Percentiles rank a stretch among this genome's conserved stretches.
Evolutionary conservation across 2,888 invertebrate genomes (phyloP).

Genomic region (Crepidodera aurea): DNA sequence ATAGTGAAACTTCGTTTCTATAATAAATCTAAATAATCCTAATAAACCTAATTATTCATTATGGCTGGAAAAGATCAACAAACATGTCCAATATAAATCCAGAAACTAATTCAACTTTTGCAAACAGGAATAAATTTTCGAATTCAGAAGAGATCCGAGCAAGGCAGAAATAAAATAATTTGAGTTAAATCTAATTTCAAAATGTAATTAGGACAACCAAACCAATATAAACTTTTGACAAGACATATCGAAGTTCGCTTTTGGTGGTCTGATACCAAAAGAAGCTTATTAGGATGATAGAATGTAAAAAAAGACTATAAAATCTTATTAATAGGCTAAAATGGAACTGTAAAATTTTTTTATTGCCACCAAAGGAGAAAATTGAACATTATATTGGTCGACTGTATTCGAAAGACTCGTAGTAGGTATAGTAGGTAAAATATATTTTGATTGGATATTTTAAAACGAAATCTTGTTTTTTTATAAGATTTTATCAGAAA

Average conservation of each 20-base stretch:
- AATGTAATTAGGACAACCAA: conserved; percentile 32
- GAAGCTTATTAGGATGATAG: conserved; percentile 2
- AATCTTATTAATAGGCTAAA: conserved; percentile 36
- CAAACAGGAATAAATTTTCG: conserved; percentile 22
- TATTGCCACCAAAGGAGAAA: neutral
- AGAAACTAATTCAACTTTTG: conserved; percentile 24
- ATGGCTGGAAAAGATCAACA: too few species aligned
- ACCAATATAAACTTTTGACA: conserved; percentile 11
- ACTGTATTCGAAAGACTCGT: neutral
- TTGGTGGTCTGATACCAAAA: conserved; percentile 2
- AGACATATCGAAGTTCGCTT: conserved; percentile 4
- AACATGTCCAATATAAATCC: too few species aligned
- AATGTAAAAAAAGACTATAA: conserved; percentile 33
- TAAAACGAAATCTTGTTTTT: neutral
- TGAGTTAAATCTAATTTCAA: conserved; percentile 32
- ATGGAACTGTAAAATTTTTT: conserved; percentile 14
- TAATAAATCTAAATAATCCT: too few species aligned
- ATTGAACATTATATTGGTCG: neutral
- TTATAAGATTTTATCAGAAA: neutral
- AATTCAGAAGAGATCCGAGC: neutral
- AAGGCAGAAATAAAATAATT: conserved; percentile 24
- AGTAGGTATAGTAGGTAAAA: neutral
- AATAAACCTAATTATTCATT: too few species aligned
- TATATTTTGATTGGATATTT: neutral
- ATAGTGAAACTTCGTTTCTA: too few species aligned